Base-by-base conservation (phyloP, 2,888 invertebrate genomes). In the Tribolium freemani region DNA sequence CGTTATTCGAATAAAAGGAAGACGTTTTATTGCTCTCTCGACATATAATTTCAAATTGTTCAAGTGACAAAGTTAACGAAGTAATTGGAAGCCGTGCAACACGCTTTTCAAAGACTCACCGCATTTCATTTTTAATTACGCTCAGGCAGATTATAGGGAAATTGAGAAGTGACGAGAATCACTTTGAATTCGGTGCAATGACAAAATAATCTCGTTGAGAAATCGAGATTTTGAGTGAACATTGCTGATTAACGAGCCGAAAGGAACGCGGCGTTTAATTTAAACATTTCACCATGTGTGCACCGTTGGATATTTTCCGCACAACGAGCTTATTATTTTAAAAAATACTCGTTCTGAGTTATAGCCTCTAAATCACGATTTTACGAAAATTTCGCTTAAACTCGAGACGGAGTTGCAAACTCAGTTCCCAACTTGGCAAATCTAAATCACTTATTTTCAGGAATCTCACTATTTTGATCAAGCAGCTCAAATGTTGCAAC, bases 1-100 rank as follows among this genome's bases (percentile, higher is more conserved):
- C 53, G 44, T 64, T 44, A 63, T 50, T 31, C 44, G 38, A 51
- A 54, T 54, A 54, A 64, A 63, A 63, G 51, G 64, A 64, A 53
- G 64, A 38, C 64, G 64, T 64, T 53, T 64, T 64, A 64, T 51
- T 61, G 30, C 48, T 11, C 20, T 60, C 46, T 9, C 11, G 8
- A 11, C 54, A 20, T 16, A n/a, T 45, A 45, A 58, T 58, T 58
- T 58, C 20, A 20, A 58, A 45, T 57, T 45, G 45, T 38, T 26
- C 56, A 21, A 30, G 56, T 57, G 13, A 48, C 11, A 48, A 16
- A 5, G 31, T 57, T 38, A 31, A 38, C 58, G 45, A 46, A 58
- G 38, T 58, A 58, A 58, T 45, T 58, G 21, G 45, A 58, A 58
- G 45, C 58, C 16, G 58, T 16, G 21, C 9, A 16, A 57, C 38